phyloP scores from a whole-genome alignment of 1,140 invertebrate species.

The Dendrolimus punctatus region DNA sequence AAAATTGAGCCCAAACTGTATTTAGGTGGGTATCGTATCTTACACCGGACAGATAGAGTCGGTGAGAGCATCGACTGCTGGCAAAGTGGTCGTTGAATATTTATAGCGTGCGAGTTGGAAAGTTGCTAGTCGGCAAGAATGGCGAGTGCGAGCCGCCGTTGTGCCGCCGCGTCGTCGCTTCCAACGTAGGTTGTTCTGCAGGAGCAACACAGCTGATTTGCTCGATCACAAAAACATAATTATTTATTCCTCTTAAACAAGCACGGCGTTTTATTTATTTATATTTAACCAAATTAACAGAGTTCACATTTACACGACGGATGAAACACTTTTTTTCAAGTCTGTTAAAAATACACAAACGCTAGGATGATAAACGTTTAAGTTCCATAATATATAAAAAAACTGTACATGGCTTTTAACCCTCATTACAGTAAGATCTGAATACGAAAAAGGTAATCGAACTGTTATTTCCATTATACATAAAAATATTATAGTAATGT shows the following conservation, averaged over 20 bases:
- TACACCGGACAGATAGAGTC: constrained; percentile 9
- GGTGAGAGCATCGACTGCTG: constrained; percentile 34
- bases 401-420: no score
- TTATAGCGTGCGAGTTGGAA: constrained; percentile 61
- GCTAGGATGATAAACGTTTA: no score
- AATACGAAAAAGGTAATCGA: no score
- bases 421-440: no score
- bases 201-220: constrained; percentile 49
- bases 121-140: constrained; percentile 39
- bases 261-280: constrained; percentile 16
- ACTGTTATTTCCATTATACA: no score
- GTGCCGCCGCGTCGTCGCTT: constrained; percentile 11
- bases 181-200: constrained; percentile 11
- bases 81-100: constrained; percentile 54
- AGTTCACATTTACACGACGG: no score
- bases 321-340: no score
- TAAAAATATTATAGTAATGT: no score
- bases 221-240: constrained; percentile 32
- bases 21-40: constrained; percentile 54
- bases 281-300: no score
- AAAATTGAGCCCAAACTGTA: constrained; percentile 71
- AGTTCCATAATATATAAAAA: no score
- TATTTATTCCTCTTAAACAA: constrained; percentile 25
- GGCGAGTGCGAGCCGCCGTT: constrained; percentile 12
- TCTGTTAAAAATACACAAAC: no score